Base-by-base conservation (phyloP, 2,797 vertebrate species). In the Sternotherus odoratus region DNA sequence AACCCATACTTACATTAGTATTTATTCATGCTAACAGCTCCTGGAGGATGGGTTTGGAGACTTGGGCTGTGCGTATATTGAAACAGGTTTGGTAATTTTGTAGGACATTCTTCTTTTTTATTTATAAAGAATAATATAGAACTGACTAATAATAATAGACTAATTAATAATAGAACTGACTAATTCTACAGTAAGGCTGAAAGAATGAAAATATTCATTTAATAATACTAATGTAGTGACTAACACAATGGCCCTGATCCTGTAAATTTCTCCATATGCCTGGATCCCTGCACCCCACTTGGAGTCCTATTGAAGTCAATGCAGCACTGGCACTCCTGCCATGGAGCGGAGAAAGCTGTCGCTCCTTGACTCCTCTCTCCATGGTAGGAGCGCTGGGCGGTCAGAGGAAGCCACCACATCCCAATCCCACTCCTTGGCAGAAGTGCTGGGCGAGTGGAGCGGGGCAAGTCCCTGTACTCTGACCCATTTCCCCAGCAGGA, bases 381-480 rank as follows among this genome's bases (percentile, higher is more conserved):
- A 4, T 1, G 3, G 19, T 24, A 39, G 56, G 12, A 49, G 10
- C n/a, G 2, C 23, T 1, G 0, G 56, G 17, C 2, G 19, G 19
- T n/a, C 21, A 69, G 3, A 23, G 36, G 21, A 36, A 36, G 16
- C 30, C 50, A 74, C 21, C 8, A 8, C 21, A 51, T 21, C 21
- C 51, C 51, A 53, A 53, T 53, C 51, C 51, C 51, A 53, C 48
- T 48, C 9, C 48, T 12, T 48, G 48, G 48, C 21, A 53, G 51
- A 53, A 23, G 21, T 53, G 51, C 51, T 6, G 21, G 51, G 21
- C 21, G 51, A 53, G 51, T 21, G 21, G 51, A 53, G 21, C 8
- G 2, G 51, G 51, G 21, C 51, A 53, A 53, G 51, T 21, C 51
- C 51, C 51, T 53, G 51, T 23, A 53, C 51, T 21, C 21, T 3